phyloP scores from a whole-genome alignment of 1,140 invertebrate species.

The Drosophila paulistorum region DNA sequence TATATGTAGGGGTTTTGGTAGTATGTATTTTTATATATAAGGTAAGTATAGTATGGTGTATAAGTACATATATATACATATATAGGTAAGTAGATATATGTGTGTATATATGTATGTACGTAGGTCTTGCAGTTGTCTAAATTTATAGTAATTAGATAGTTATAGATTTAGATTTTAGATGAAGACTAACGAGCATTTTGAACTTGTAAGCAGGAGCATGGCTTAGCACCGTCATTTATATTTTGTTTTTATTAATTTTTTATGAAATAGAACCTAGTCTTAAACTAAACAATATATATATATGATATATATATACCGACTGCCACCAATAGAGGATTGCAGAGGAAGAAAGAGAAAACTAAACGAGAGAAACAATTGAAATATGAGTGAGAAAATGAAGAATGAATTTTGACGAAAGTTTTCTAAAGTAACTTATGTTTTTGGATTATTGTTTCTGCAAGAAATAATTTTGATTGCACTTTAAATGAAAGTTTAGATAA shows the following conservation, averaged over 20 bases:
- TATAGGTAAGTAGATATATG: constrained; percentile 8
- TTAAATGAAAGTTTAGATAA: too few relatives aligned
- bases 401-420: background rate
- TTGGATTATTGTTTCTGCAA: too few relatives aligned
- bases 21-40: background rate
- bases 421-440: too few relatives aligned
- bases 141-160: background rate
- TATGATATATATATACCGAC: constrained; percentile 34
- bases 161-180: background rate
- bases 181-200: constrained; percentile 22
- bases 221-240: constrained; percentile 61
- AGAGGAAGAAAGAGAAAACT: too few relatives aligned
- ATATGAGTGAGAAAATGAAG: background rate
- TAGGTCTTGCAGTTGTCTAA: constrained; percentile 17
- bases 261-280: constrained; percentile 64
- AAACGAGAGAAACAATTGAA: background rate
- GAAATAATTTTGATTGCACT: background rate
- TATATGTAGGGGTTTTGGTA: background rate
- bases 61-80: constrained; percentile 4
- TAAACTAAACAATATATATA: constrained; percentile 56
- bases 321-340: constrained; percentile 49
- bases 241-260: background rate
- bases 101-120: constrained; percentile 19
- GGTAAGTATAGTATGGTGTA: background rate
- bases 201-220: constrained; percentile 38